Base-by-base conservation (phyloP, 2,113 vertebrate genomes). In the Pterocles orientalis region DNA sequence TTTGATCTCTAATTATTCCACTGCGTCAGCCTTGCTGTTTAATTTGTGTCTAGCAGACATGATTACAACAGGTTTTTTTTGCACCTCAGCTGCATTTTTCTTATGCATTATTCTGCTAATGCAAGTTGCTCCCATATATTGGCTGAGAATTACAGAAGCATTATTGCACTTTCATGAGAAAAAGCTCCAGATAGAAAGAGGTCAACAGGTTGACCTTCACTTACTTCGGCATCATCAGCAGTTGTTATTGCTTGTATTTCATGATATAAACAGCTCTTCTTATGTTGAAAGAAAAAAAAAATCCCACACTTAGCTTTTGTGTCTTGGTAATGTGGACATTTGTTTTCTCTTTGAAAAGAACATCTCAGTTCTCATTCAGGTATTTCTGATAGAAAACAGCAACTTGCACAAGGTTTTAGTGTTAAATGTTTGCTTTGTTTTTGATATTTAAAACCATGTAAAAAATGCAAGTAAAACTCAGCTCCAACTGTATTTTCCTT, bases 151-250 rank as follows among this genome's bases (percentile, higher is more conserved):
- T 84, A 88, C 61, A 61, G 53, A 58, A 39, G 61, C 80, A 53
- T 94, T 96, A 94, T 82, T 96, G 91, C 81, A 65, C 1, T 66
- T 76, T 92, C 95, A 82, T 58, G 95, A 95, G 86, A 87, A 94
- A 92, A 81, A 87, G 62, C 73, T 85, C 36, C 61, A 77, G 45
- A 82, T 4, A 89, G 65, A 69, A 71, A 71, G 64, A 88, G 61
- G 83, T 93, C 94, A 94, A 62, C 83, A 92, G 83, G 81, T 33
- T 82, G 86, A 92, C 48, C 90, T 83, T 69, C 57, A 78, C 86
- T 90, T 12, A 77, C 62, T 94, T 91, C 28, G 65, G 94, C 91
- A 84, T 28, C 0, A 1, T 87, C 96, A 93, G 77, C 86, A 85
- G 77, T 69, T 82, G 57, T 51, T 73, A 64, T 26, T 72, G 69